These are phyloP conservation scores for Zoanthus solanderi DNA, from an alignment of 92 coral and sea anemone genomes.

Conservation along the genomic window DNA sequence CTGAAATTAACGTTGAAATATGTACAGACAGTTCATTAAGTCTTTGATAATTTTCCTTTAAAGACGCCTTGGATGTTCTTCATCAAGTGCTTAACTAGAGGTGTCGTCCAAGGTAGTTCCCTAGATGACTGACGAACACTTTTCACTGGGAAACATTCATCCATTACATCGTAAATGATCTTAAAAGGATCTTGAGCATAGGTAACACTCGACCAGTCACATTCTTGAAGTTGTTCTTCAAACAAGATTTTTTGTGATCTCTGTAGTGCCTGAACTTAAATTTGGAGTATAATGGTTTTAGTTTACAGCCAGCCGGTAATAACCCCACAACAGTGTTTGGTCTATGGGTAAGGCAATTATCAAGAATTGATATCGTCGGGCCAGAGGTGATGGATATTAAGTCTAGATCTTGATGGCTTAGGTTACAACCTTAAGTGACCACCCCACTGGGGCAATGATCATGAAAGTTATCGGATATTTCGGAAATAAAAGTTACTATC, in stretches of 20 bases:
- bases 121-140: constrained; percentile 17
- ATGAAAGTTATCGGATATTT: constrained; percentile 37
- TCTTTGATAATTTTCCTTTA: background rate
- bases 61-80: background rate
- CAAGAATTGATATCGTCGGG: background rate
- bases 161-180: constrained; percentile 28
- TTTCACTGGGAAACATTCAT: constrained; percentile 35
- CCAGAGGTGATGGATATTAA: background rate
- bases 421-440: constrained; percentile 47
- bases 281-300: constrained; percentile 30
- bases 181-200: constrained; percentile 8
- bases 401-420: constrained; percentile 34
- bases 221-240: no score
- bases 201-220: background rate
- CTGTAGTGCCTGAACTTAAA: constrained; percentile 23
- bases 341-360: constrained; percentile 40
- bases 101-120: no score
- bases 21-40: background rate
- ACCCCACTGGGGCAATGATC: constrained; percentile 51
- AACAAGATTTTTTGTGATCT: constrained; percentile 14
- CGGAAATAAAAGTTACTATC: background rate
- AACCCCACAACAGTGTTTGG: constrained; percentile 34
- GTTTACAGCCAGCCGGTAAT: constrained; percentile 34
- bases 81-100: no score
- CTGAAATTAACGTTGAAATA: no score